Conservation (phyloP, 2,113 vertebrate species). For the Varanus komodoensis region DNA sequence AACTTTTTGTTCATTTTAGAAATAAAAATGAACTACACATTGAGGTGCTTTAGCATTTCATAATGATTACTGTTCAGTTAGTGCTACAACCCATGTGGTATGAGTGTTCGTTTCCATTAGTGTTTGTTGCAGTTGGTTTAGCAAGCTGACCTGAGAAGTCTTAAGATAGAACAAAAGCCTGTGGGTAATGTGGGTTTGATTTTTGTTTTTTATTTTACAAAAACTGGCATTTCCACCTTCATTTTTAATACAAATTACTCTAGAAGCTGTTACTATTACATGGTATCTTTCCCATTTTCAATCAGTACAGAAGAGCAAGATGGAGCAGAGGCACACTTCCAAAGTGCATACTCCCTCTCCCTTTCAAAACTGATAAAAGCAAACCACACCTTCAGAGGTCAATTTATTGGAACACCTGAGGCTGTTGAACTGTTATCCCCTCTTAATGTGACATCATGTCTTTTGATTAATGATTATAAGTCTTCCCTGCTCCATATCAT, state of each 20-base stretch:
- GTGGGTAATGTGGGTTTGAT: not conserved
- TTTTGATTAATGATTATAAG: no score
- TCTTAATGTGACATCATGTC: no score
- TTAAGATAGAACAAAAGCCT: not conserved
- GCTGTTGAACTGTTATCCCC: no score
- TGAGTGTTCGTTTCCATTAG: not conserved
- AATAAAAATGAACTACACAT: not conserved
- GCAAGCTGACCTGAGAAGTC: not conserved
- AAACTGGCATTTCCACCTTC: not conserved
- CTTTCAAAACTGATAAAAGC: no score
- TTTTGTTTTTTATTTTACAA: not conserved
- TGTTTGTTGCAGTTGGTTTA: not conserved
- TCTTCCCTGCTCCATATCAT: no score
- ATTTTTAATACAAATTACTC: not conserved
- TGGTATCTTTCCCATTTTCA: not conserved
- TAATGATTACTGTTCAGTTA: not conserved
- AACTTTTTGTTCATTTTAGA: not conserved
- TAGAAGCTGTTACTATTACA: not conserved
- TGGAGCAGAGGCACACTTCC: not conserved
- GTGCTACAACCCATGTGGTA: not conserved
- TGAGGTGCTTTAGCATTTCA: not conserved
- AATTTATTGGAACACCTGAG: no score
- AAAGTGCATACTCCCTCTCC: no score
- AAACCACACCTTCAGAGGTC: no score
- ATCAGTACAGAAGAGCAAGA: not conserved